Percentiles rank a stretch among this genome's conserved stretches.
phyloP scores from a whole-genome alignment of 1,140 invertebrate species.

The Phymastichus coffea region DNA sequence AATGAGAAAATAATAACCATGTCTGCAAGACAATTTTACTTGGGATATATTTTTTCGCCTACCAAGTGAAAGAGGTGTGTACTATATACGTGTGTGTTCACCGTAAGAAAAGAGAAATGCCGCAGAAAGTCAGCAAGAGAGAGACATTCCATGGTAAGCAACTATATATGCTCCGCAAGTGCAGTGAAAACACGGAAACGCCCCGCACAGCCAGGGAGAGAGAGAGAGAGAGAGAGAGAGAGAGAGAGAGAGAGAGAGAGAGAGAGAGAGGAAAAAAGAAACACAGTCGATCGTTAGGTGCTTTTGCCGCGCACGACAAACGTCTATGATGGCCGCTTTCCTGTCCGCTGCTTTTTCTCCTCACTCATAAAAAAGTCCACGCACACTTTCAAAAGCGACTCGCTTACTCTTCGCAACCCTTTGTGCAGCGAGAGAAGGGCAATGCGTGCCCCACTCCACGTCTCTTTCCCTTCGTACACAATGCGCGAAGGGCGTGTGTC shows the following conservation, averaged over 20 bases:
- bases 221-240: not conserved
- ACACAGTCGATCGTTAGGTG: constrained; percentile 19
- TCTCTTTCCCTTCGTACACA: constrained; percentile 30
- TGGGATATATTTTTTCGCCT: too few species aligned
- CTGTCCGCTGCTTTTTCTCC: constrained; percentile 30
- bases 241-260: not conserved
- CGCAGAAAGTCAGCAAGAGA: not conserved
- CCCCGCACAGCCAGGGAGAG: not conserved
- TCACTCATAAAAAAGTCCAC: constrained; percentile 43
- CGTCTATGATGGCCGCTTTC: constrained; percentile 46
- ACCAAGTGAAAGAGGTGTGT: constrained; percentile 6
- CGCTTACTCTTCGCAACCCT: constrained; percentile 37
- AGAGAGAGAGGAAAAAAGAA: constrained; percentile 1
- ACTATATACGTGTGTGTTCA: too few species aligned
- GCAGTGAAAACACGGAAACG: not conserved
- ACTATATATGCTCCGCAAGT: too few species aligned
- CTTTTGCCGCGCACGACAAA: too few species aligned
- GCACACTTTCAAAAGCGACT: constrained; percentile 34
- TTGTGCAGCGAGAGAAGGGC: constrained; percentile 44
- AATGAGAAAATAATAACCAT: too few species aligned
- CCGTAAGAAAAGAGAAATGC: constrained; percentile 25
- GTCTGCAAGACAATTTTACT: too few species aligned
- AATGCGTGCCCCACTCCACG: not conserved
- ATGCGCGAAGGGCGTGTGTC: constrained; percentile 51
- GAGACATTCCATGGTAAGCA: constrained; percentile 7